Evolutionary conservation across 1,140 invertebrate genomes (phyloP).

Genomic region (Cataglyphis hispanica): DNA sequence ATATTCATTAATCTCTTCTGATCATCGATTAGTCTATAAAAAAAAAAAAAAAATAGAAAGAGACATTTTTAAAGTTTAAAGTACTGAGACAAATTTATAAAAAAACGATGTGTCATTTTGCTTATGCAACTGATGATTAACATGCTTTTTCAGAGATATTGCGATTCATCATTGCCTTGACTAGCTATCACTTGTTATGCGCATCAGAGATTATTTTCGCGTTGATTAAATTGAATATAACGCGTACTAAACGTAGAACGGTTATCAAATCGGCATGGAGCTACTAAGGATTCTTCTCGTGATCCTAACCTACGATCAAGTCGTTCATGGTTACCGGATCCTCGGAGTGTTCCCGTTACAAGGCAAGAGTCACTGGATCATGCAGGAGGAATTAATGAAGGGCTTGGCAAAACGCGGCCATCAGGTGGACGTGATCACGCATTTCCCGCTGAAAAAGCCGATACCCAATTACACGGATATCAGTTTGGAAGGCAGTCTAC

Average conservation of each 20-base stretch:
- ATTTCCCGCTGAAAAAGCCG: slow-evolving; percentile 81
- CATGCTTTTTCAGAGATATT: neutral
- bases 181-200: neutral
- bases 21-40: too few relatives aligned
- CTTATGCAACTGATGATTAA: neutral
- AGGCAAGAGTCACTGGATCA: slow-evolving; percentile 82
- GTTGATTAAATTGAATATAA: neutral
- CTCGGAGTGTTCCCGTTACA: slow-evolving; percentile 81
- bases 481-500: slow-evolving; percentile 69
- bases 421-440: slow-evolving; percentile 82
- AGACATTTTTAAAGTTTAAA: too few relatives aligned
- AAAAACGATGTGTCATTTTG: neutral
- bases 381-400: slow-evolving; percentile 80
- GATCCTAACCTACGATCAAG: slow-evolving; percentile 12
- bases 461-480: slow-evolving; percentile 81
- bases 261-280: slow-evolving; percentile 40
- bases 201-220: neutral
- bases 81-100: too few relatives aligned
- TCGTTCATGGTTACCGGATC: slow-evolving; percentile 67
- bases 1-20: too few relatives aligned
- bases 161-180: neutral
- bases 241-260: neutral
- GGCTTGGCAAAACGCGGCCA: slow-evolving; percentile 83
- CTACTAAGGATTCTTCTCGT: neutral
- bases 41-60: too few relatives aligned